phyloP scores from a whole-genome alignment of 2,888 invertebrate genomes.

The Pycnomerus fuliginosus region DNA sequence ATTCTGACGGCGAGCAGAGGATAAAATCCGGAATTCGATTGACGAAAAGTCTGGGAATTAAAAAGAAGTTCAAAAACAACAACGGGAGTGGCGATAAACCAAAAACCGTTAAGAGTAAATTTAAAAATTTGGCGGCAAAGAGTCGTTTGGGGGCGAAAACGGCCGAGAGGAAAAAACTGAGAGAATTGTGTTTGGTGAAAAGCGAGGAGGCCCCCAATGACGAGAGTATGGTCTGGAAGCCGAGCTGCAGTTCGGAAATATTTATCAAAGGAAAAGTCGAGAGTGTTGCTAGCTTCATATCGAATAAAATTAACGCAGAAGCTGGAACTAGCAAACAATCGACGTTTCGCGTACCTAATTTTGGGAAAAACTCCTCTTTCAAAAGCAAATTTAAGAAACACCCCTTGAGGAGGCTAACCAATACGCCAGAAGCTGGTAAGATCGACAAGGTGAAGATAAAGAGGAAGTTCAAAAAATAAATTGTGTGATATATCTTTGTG shows the following conservation, averaged over 20 bases:
- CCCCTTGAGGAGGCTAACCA: slow-evolving; percentile 41
- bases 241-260: slow-evolving; percentile 39
- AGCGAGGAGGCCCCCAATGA: slow-evolving; percentile 46
- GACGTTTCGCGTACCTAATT: slow-evolving; percentile 46
- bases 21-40: slow-evolving; percentile 31
- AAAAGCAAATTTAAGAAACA: slow-evolving; percentile 44
- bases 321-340: slow-evolving; percentile 40
- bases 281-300: neutral
- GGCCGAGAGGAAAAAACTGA: slow-evolving; percentile 33
- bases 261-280: slow-evolving; percentile 34
- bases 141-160: slow-evolving; percentile 7
- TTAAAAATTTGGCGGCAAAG: slow-evolving; percentile 8
- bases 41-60: slow-evolving; percentile 32
- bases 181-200: slow-evolving; percentile 49
- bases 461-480: slow-evolving; percentile 49
- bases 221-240: slow-evolving; percentile 48
- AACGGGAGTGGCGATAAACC: slow-evolving; percentile 23
- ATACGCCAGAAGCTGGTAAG: slow-evolving; percentile 36
- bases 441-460: slow-evolving; percentile 44
- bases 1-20: slow-evolving; percentile 10
- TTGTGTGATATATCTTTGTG: too few relatives aligned
- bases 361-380: slow-evolving; percentile 38
- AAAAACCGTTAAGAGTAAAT: slow-evolving; percentile 18
- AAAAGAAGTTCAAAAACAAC: slow-evolving; percentile 36
- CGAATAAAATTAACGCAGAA: slow-evolving; percentile 30